These are phyloP conservation scores for Anthoptus insignis DNA, from an alignment of 2,888 invertebrate species.

Conservation along the genomic window DNA sequence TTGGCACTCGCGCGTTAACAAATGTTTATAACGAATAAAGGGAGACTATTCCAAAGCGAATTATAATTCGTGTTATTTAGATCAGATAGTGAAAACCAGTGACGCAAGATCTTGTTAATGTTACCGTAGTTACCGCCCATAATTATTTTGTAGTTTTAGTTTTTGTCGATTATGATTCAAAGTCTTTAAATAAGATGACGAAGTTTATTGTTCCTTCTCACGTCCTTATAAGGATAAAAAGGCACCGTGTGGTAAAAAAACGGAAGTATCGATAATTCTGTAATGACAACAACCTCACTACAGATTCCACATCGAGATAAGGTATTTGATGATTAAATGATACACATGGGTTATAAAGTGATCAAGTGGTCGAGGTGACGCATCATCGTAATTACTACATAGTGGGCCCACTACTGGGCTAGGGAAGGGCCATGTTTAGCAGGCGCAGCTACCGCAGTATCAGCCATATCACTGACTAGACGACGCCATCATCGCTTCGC, in stretches of 20 bases:
- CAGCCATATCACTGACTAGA: too few relatives aligned
- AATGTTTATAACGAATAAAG: constrained; percentile 9
- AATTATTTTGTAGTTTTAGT: not conserved
- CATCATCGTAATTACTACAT: too few relatives aligned
- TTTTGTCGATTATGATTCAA: not conserved
- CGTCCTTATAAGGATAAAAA: constrained; percentile 38
- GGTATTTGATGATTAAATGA: too few relatives aligned
- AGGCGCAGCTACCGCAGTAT: too few relatives aligned
- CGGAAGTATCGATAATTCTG: not conserved
- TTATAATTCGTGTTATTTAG: not conserved
- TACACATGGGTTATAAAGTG: too few relatives aligned
- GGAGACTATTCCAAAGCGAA: not conserved
- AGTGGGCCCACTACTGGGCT: too few relatives aligned
- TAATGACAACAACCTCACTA: too few relatives aligned
- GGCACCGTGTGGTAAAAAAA: constrained; percentile 48
- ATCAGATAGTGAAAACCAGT: not conserved
- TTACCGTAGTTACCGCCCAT: not conserved
- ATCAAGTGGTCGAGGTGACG: too few relatives aligned
- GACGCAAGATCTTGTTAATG: not conserved
- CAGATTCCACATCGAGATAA: too few relatives aligned
- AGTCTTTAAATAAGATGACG: not conserved
- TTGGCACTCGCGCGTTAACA: constrained; percentile 30
- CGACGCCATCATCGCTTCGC: too few relatives aligned
- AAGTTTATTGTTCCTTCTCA: not conserved
- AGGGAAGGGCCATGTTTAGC: too few relatives aligned